phyloP scores from a whole-genome alignment of 2,797 vertebrate genomes.

The Peromyscus nudipes region DNA sequence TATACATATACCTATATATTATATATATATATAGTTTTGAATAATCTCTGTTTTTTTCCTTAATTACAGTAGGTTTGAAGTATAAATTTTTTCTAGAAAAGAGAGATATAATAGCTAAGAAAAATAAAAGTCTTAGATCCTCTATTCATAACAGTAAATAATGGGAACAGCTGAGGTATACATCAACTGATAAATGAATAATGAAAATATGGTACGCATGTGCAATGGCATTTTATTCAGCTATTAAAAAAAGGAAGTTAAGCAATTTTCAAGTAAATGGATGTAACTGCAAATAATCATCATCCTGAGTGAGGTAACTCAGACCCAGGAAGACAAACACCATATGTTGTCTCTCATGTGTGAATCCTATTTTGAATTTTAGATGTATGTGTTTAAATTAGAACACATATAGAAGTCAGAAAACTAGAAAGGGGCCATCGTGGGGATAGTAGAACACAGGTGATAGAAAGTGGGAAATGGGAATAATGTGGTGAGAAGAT shows the following conservation, averaged over 20 bases:
- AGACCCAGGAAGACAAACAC: background rate
- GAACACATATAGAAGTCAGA: no score
- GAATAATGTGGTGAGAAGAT: background rate
- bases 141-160: background rate
- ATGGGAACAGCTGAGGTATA: no score
- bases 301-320: background rate
- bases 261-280: background rate
- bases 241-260: background rate
- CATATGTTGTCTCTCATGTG: no score
- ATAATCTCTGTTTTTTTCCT: background rate
- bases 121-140: background rate
- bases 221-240: background rate
- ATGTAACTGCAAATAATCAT: background rate
- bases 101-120: background rate
- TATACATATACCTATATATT: background rate
- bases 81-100: background rate
- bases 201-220: background rate
- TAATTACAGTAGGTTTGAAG: background rate
- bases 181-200: background rate
- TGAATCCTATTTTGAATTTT: no score
- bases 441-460: no score
- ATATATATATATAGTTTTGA: background rate
- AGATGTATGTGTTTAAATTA: no score
- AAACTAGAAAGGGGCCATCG: no score
- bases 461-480: background rate